Percentiles rank a stretch among this genome's conserved stretches.
Conservation (phyloP, 2,888 invertebrate species). For the Andrena dorsata region DNA sequence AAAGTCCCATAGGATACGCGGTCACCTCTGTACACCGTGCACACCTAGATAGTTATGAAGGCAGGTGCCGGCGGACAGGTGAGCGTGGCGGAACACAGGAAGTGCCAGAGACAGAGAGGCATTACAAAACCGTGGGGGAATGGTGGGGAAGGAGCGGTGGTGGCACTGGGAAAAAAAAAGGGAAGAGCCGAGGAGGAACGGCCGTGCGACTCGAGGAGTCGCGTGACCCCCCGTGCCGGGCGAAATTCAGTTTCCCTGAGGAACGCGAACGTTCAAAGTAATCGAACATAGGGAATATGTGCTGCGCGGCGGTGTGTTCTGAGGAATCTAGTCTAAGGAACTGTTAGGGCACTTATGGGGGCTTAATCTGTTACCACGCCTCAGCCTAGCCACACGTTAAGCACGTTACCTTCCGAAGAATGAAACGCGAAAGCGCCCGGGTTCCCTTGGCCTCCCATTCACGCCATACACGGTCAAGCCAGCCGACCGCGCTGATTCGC, state of each 20-base stretch:
- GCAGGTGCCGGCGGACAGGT: slow-evolving; percentile 80
- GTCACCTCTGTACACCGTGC: slow-evolving; percentile 36
- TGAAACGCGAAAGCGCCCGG: neutral
- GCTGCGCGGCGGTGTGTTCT: no score
- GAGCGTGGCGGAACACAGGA: slow-evolving; percentile 82
- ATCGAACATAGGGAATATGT: neutral
- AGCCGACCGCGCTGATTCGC: slow-evolving; percentile 14
- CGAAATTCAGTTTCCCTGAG: slow-evolving; percentile 12
- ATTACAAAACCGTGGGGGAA: slow-evolving; percentile 62
- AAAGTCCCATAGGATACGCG: slow-evolving; percentile 66
- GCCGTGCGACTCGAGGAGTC: slow-evolving; percentile 37
- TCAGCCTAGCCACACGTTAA: neutral
- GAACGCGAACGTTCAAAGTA: neutral
- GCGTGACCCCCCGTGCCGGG: slow-evolving; percentile 22
- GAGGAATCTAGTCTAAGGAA: neutral
- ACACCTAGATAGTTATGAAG: slow-evolving; percentile 69
- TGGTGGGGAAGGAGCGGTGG: slow-evolving; percentile 45
- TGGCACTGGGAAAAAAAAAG: slow-evolving; percentile 55
- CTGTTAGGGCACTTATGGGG: neutral
- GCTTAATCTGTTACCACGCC: no score
- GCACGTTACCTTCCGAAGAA: neutral
- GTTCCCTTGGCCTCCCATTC: slow-evolving; percentile 13
- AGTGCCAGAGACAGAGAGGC: slow-evolving; percentile 78
- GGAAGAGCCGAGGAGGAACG: slow-evolving; percentile 26
- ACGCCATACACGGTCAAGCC: slow-evolving; percentile 38